Conservation (phyloP, 1,140 invertebrate species). For the Drosophila mauritiana region DNA sequence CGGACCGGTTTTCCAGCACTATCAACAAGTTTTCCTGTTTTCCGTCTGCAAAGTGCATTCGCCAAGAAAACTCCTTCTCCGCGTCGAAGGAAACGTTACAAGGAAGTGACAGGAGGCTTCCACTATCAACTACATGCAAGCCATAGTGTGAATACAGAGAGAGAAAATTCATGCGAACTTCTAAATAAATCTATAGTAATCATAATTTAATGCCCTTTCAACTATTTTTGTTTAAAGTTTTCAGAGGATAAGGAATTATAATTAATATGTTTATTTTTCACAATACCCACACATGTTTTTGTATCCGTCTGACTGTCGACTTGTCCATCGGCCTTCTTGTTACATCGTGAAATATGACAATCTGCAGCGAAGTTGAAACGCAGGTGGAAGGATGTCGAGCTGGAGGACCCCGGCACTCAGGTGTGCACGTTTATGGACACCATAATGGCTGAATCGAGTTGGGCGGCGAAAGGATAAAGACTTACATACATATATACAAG, state of each 20-base stretch:
- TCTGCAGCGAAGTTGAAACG: conserved; percentile 50
- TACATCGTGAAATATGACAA: conserved; percentile 76
- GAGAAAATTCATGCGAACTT: not conserved
- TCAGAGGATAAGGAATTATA: not conserved
- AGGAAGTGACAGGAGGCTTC: conserved; percentile 50
- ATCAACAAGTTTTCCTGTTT: conserved; percentile 68
- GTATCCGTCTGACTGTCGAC: conserved; percentile 36
- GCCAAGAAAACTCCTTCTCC: conserved; percentile 16
- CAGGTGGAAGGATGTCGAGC: conserved; percentile 25
- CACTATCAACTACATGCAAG: conserved; percentile 17
- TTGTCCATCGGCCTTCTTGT: conserved; percentile 67
- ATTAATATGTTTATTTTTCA: not conserved
- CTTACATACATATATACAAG: not conserved
- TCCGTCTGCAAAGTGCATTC: conserved; percentile 56
- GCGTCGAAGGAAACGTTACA: conserved; percentile 40
- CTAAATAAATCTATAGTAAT: no score
- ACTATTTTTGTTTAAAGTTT: no score
- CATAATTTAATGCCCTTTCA: no score
- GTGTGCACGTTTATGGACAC: conserved; percentile 23
- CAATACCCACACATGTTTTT: not conserved
- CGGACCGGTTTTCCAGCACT: conserved; percentile 16
- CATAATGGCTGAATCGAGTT: conserved; percentile 70
- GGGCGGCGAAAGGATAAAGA: conserved; percentile 27
- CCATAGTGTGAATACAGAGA: conserved; percentile 1
- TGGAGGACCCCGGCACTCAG: conserved; percentile 25